Evolutionary conservation across 2,797 vertebrate genomes (phyloP).

Genomic region (Schizopygopsis malacanthus): DNA sequence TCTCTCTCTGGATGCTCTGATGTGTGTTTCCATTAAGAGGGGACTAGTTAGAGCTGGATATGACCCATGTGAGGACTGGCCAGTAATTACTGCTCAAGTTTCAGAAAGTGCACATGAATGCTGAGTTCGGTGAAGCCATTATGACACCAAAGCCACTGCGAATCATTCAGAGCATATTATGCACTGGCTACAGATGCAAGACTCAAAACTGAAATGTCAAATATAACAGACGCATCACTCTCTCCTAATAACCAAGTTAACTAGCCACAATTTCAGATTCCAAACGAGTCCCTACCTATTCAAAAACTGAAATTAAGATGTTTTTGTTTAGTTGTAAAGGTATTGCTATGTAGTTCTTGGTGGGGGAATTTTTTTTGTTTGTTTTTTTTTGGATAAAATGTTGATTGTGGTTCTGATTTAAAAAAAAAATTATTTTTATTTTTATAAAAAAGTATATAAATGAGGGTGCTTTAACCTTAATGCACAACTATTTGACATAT

Average conservation of each 20-base stretch:
- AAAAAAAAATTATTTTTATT: no score
- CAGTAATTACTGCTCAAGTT: slow-evolving; percentile 1
- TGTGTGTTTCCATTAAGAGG: slow-evolving; percentile 26
- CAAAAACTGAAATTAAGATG: not conserved
- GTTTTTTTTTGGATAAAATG: no score
- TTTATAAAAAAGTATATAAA: no score
- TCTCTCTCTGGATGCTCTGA: slow-evolving; percentile 37
- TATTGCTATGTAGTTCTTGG: not conserved
- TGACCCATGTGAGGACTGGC: not conserved
- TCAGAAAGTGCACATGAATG: not conserved
- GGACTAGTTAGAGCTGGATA: slow-evolving; percentile 13
- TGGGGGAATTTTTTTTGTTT: no score
- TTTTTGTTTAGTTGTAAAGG: not conserved
- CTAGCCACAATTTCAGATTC: not conserved
- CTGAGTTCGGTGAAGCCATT: not conserved
- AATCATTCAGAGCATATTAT: not conserved
- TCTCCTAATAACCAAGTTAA: not conserved
- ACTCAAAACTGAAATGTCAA: not conserved
- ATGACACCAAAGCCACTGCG: not conserved
- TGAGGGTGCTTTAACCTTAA: no score
- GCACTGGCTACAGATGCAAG: not conserved
- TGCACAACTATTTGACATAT: no score
- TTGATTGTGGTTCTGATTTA: no score
- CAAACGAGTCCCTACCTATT: not conserved
- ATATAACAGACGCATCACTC: not conserved